Evolutionary conservation across 2,797 vertebrate genomes (phyloP), one percentile per base, ranked within the genome.

Genomic region (Xenopus petersii): DNA sequence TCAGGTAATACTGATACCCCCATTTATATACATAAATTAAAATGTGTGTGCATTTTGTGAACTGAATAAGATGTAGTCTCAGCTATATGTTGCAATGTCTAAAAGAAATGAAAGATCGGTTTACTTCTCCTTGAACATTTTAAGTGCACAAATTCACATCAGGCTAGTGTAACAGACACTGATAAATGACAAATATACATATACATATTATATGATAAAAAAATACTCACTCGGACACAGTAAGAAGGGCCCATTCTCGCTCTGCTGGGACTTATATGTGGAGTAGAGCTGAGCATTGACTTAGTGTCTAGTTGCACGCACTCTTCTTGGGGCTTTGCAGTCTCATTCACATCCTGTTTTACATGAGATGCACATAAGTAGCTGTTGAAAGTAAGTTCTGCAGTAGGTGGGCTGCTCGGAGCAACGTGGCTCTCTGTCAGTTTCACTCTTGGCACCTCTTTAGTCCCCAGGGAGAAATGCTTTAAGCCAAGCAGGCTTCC

Each of bases 401-500:
- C 85, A 0, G 86, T 82, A 56, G 86, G 72, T 0, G 90, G 87
- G 73, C 81, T 84, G 79, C 87, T 88, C 0, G 84, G 87, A 75
- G 84, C 81, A 12, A 81, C 76, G 1, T 86, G 79, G 24, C 83
- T 71, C 74, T 86, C 91, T 0, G 82, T 84, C 74, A 91, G 87
- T 74, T 92, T 93, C 71, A 87, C 80, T 30, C 87, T 83, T 2
- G 89, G 84, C 68, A 87, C 89, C 82, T 91, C 87, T 83, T 86
- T 87, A 0, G 73, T 85, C 54, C 87, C 86, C 84, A 91, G 79
- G 2, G 91, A 89, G 82, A 94, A 93, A 82, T 89, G 91, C 84
- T 91, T 93, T 69, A 91, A 84, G 47, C 87, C 88, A 0, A 88
- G 84, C 68, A 93, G 82, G 64, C 78, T 88, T 8, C 88, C 88